A percentile compares a stretch with the other conserved stretches of the same genome.
Conservation (phyloP, 2,113 vertebrate species). For the Penelope pileata region DNA sequence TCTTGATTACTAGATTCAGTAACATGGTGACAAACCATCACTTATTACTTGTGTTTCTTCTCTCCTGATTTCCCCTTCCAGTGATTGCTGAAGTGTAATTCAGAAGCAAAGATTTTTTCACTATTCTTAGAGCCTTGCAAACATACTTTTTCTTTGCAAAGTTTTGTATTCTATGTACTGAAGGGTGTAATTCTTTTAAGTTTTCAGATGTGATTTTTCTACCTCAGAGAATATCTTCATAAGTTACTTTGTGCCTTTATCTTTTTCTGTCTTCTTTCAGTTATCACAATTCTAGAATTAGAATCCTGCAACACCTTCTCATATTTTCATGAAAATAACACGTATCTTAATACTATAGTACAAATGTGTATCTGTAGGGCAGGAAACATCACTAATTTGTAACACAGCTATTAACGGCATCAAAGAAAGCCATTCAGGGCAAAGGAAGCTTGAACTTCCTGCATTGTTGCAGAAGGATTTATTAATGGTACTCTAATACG, state of each 20-base stretch:
- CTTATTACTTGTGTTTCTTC: background rate
- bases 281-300: background rate
- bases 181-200: background rate
- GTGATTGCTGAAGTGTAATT: background rate
- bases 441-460: background rate
- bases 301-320: background rate
- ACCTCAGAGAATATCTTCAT: background rate
- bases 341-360: background rate
- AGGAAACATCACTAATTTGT: background rate
- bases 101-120: background rate
- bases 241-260: background rate
- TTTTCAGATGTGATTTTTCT: background rate
- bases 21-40: background rate
- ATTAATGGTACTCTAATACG: background rate
- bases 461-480: background rate
- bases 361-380: background rate
- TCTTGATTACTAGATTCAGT: too few species aligned
- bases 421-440: background rate
- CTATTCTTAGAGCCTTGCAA: background rate
- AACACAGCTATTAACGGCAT: background rate
- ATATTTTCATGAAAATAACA: background rate
- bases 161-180: background rate
- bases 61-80: background rate
- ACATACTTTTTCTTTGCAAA: background rate
- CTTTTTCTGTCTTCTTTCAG: background rate